Conservation (phyloP, 1,140 invertebrate species). For the Procambarus virginalis region DNA sequence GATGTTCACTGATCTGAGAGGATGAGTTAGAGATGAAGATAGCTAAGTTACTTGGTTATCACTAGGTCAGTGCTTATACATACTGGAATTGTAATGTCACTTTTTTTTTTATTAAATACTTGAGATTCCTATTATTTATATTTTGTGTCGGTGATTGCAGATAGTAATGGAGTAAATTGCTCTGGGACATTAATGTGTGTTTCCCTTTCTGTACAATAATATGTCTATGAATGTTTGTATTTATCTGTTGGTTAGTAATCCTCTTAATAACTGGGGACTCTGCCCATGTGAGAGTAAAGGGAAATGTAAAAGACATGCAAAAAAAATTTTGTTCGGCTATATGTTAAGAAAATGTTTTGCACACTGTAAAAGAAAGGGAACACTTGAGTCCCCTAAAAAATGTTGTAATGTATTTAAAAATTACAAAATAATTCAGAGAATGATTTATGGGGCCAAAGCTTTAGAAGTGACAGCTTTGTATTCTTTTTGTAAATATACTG, state of each 20-base stretch:
- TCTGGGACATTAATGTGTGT: background rate
- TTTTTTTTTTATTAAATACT: background rate
- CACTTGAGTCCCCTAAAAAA: background rate
- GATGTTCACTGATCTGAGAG: background rate
- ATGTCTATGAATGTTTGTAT: background rate
- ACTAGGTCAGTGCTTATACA: background rate
- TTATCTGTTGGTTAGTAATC: background rate
- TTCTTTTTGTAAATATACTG: background rate
- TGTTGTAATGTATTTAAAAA: slow-evolving; percentile 1
- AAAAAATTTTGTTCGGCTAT: background rate
- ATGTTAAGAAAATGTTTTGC: background rate
- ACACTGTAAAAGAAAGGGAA: background rate
- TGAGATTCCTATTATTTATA: background rate
- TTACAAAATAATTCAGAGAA: background rate
- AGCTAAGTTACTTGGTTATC: background rate
- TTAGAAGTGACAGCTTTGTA: slow-evolving; percentile 15
- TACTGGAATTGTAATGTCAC: background rate
- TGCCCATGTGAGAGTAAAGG: background rate
- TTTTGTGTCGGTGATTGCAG: background rate
- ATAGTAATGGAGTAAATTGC: background rate
- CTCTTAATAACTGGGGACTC: background rate
- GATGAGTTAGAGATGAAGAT: background rate
- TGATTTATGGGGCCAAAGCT: slow-evolving; percentile 15
- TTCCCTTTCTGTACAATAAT: background rate
- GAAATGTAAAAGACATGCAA: background rate